Conservation (phyloP, 1,140 invertebrate genomes). For the Aphelenchoides besseyi region DNA sequence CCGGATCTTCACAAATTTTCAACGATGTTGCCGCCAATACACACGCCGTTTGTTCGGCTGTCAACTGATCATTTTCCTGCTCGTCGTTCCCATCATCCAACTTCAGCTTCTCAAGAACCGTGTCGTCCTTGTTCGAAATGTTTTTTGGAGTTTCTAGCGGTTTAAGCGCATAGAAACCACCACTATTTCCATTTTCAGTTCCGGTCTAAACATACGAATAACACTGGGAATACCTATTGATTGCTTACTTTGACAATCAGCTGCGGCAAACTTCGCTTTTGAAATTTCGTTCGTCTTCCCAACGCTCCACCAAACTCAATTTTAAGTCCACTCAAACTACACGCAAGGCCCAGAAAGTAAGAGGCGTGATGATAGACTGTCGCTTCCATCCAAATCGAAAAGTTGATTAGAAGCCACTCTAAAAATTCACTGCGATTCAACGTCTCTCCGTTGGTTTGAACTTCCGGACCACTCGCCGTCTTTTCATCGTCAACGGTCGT, state of each 20-base stretch:
- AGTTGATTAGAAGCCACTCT: constrained; percentile 14
- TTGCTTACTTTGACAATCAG: constrained; percentile 18
- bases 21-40: constrained; percentile 23
- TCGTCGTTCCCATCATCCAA: constrained; percentile 15
- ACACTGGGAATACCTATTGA: too few relatives aligned
- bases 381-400: constrained; percentile 2
- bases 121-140: constrained; percentile 21
- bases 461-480: too few relatives aligned
- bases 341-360: constrained; percentile 11
- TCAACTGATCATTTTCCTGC: background rate
- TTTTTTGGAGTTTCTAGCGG: constrained; percentile 16
- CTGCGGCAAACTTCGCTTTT: constrained; percentile 22
- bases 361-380: background rate
- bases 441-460: background rate
- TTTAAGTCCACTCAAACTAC: constrained; percentile 10
- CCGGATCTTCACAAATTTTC: background rate
- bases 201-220: constrained; percentile 5
- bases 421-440: constrained; percentile 6
- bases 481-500: background rate
- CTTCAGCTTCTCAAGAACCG: constrained; percentile 14
- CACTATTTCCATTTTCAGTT: background rate
- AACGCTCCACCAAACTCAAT: constrained; percentile 14
- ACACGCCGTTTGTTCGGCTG: constrained; percentile 5
- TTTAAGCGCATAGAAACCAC: background rate
- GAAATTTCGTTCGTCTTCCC: constrained; percentile 21